Evolutionary conservation across 2,797 vertebrate species (phyloP), one percentile per base, ranked within the genome.

Genomic region (Anomalospiza imberbis): DNA sequence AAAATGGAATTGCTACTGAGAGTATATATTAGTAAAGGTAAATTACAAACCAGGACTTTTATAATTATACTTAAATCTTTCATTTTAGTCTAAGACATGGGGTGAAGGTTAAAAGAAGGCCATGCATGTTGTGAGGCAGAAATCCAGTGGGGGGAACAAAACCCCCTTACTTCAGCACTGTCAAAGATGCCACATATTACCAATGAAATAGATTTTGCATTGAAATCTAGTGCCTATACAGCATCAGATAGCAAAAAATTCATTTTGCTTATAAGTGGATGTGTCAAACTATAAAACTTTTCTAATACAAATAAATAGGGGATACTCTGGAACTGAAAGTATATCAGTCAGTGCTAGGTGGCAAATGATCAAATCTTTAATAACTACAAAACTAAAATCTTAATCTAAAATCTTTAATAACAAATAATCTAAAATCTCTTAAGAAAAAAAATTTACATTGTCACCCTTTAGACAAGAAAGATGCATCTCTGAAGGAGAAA

Each of bases 321-420:
- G 40, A 76, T 0, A 5, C 13, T 79, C 85, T 54, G 71, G 62
- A 88, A 84, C 55, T 77, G 71, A 31, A 48, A 81, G 19, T 24
- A 9, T 84, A 93, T 95, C 74, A 63, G 66, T 44, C 9, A 1
- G 24, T 61, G 58, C 10, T 50, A 70, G 71, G 34, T 82, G 42
- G 63, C 25, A 95, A 91, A 86, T 87, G 84, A 96, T 87, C 88
- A 85, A 79, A 93, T 92, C 88, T 95, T 96, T 95, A 96, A 96
- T 95, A 96, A 94, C 55, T 48, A 84, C 45, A 85, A 82, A 94
- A 79, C 79, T 60, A 65, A 91, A 95, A 96, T 93, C 58, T 91
- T 91, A 93, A 93, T 93, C 83, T 93, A 86, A 84, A 93, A 96
- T 96, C 95, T 96, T 96, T 94, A 96, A 96, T 95, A 96, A 96